Base-by-base conservation (phyloP, 1,140 invertebrate genomes). In the Neomicropteryx cornuta region DNA sequence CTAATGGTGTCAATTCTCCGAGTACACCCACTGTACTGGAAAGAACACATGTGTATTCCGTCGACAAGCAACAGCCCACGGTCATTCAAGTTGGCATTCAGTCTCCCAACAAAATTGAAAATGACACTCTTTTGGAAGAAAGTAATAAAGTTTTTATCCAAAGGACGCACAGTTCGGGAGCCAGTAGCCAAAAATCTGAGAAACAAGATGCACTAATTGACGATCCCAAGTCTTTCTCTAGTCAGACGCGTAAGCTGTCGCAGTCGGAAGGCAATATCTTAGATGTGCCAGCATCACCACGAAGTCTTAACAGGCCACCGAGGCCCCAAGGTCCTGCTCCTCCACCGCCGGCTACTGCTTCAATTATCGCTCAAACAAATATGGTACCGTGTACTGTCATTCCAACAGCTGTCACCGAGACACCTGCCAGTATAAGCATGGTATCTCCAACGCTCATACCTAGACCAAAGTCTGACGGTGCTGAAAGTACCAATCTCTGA, bases 31-130 rank as follows among this genome's bases (percentile, higher is more conserved):
- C 64, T 13, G 68, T 71, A 24, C 53, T 79, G 43, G 77, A 79
- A 56, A 66, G 76, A 44, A 70, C 76, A 23, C 76, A 80, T 45
- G 65, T 80, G 44, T 80, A 79, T 56, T 73, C 69, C 4, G 75
- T 80, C 38, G 77, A 80, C 45, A 80, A 79, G 53, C 76, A 79
- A 36, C 77, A 80, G 56, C 76, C 79, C 37, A 75, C 76, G 41
- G 71, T 79, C 51, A 77, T 80, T 45, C 71, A 77, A 50, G 70
- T 69, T 50, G 68, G 59, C 17, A 50, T 42, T 10, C 22, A 32
- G 11, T 36, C 30, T 17, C 27, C 34, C 17, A 18, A 16, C 27
- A 42, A 48, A 3, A 24, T 31, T 5, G 44, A 41, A 3, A 40
- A 42, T 10, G 55, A 56, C 11, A 43, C 33, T 35, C 29, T 36